Percentiles rank a stretch among this genome's conserved stretches.
Evolutionary conservation across 2,888 invertebrate species (phyloP).

Genomic region (Quadroppia sp.): DNA sequence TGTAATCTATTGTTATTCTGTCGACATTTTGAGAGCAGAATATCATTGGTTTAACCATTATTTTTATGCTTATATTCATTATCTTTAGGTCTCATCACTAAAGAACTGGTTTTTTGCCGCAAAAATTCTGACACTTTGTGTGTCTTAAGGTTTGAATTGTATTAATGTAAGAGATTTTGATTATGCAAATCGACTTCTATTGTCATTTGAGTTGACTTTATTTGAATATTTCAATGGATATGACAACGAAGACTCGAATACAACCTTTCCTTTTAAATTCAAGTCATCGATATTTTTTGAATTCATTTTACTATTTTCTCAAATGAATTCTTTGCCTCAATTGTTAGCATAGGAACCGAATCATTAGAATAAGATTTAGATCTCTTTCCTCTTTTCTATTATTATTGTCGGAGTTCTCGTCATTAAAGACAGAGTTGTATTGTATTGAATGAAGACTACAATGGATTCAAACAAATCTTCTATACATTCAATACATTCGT

Average conservation of each 20-base stretch:
- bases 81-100: not conserved
- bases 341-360: not conserved
- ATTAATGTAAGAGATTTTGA: conserved; percentile 6
- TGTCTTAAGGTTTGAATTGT: not conserved
- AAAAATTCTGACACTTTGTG: conserved; percentile 2
- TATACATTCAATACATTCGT: not conserved
- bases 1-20: not conserved
- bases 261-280: not conserved
- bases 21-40: conserved; percentile 8
- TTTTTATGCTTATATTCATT: not conserved
- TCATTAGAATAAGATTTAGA: conserved; percentile 11
- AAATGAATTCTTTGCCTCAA: not conserved
- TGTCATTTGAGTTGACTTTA: not conserved
- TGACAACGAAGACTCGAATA: not conserved
- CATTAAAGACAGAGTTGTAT: not conserved
- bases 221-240: not conserved
- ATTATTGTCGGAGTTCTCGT: not conserved
- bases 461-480: not conserved
- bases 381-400: not conserved
- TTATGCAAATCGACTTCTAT: conserved; percentile 5
- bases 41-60: conserved; percentile 16
- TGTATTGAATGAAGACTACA: not conserved
- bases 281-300: conserved; percentile 16
- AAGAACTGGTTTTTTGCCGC: not conserved
- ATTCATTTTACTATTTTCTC: not conserved